Conservation (phyloP, 2,797 vertebrate species). For the Rhinichthys osculus region DNA sequence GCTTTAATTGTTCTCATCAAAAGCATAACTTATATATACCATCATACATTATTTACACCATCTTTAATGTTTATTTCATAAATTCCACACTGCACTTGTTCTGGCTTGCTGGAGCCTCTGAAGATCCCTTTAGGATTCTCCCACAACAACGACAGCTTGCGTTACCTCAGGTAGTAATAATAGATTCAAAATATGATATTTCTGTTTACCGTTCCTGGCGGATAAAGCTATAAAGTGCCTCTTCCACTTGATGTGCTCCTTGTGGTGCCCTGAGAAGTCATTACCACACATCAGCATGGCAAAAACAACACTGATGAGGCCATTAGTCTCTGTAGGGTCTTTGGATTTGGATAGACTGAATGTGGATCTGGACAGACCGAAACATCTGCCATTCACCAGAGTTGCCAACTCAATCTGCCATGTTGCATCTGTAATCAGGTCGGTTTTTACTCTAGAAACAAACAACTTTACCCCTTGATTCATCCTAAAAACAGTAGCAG, state of each 20-base stretch:
- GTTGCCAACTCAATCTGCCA: constrained; percentile 41
- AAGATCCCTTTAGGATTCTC: constrained; percentile 60
- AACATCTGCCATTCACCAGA: constrained; percentile 63
- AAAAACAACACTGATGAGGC: constrained; percentile 70
- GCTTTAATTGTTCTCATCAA: constrained; percentile 57
- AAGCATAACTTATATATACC: constrained; percentile 47
- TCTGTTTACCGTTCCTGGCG: constrained; percentile 60
- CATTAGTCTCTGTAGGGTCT: constrained; percentile 65
- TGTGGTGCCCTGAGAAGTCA: constrained; percentile 69
- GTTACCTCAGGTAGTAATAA: constrained; percentile 68
- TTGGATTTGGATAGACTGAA: constrained; percentile 70
- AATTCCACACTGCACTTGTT: constrained; percentile 66
- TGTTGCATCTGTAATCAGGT: constrained; percentile 58
- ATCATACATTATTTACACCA: constrained; percentile 54
- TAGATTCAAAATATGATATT: constrained; percentile 69
- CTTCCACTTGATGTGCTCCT: constrained; percentile 63
- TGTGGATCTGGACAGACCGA: constrained; percentile 61
- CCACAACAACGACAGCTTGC: constrained; percentile 67
- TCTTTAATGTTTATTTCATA: constrained; percentile 68
- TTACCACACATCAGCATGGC: constrained; percentile 74
- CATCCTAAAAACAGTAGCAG: neutral
- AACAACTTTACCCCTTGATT: constrained; percentile 54
- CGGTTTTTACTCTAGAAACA: constrained; percentile 64
- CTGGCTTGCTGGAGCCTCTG: constrained; percentile 45
- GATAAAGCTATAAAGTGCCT: constrained; percentile 66